Evolutionary conservation across 2,797 vertebrate genomes (phyloP), one percentile per base, ranked within the genome.

Genomic region (Triplophysa yarkandensis): DNA sequence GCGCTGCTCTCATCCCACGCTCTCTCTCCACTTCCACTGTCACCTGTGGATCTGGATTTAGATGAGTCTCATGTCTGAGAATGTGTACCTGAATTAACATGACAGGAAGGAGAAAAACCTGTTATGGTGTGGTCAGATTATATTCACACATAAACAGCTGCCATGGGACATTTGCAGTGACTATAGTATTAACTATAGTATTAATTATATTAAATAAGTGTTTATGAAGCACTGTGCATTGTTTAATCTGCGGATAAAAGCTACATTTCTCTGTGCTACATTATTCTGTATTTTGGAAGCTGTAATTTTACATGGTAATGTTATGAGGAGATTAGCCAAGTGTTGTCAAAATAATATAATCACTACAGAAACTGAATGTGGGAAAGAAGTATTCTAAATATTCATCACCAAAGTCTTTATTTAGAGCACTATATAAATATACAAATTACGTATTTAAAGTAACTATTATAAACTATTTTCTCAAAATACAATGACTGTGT

Each of bases 1-100:
- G 85, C 82, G 6, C 72, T 80, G 0, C 76, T 85, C 7, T 69
- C 72, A 17, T 46, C 79, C 34, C 52, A 85, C 0, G 81, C 71
- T 48, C 50, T 62, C 32, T 63, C 87, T 1, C 79, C 84, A 8
- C 82, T 73, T 14, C 82, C 82, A 0, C 82, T 88, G 0, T 87
- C 86, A 34, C 83, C 84, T 52, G 84, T 84, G 8, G 82, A 86
- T 69, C 62, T 86, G 61, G 83, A 83, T 57, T 65, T 84, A 63
- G 82, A 86, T 27, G 82, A 84, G 71, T 86, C 82, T 39, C 77
- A 83, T 17, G 80, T 86, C 74, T 84, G 58, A 82, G 32, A 25
- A 28, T 21, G 30, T 61, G 34, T 41, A 16, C 44, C 34, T 44
- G n/a, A 21, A 17, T 23, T 55, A 30, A 10, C 43, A 13, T 43